Percentiles rank a stretch among this genome's conserved stretches.
Conservation (phyloP, 2,797 vertebrate genomes). For the Acanthopagrus latus region DNA sequence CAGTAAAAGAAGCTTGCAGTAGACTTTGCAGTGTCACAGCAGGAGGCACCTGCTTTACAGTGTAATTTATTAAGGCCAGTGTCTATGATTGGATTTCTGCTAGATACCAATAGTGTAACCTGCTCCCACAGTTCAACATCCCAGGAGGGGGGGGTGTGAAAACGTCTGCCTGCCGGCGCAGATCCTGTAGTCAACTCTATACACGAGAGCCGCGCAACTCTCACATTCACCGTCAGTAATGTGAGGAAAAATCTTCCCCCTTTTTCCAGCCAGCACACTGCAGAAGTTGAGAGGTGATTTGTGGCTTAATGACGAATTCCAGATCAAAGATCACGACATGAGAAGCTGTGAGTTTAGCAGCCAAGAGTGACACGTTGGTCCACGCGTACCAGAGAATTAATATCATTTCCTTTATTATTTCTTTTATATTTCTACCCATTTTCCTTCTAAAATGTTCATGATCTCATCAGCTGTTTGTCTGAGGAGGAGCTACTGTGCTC, state of each 20-base stretch:
- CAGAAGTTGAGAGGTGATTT: background rate
- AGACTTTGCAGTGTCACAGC: slow-evolving; percentile 38
- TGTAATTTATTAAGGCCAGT: slow-evolving; percentile 75
- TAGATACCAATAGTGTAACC: slow-evolving; percentile 82
- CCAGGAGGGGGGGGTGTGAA: slow-evolving; percentile 60
- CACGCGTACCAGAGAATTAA: background rate
- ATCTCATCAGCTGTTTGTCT: background rate
- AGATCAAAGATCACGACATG: background rate
- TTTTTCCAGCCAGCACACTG: background rate
- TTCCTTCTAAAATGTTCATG: background rate
- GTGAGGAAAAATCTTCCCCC: background rate
- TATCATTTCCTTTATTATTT: background rate
- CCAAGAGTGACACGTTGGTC: slow-evolving; percentile 29
- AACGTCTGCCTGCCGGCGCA: slow-evolving; percentile 51
- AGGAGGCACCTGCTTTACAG: slow-evolving; percentile 75
- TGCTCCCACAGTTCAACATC: slow-evolving; percentile 74
- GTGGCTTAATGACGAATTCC: background rate
- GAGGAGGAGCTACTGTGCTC: background rate
- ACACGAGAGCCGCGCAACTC: slow-evolving; percentile 34
- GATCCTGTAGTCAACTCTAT: slow-evolving; percentile 40
- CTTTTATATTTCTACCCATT: background rate
- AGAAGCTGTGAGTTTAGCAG: slow-evolving; percentile 17
- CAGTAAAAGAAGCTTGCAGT: background rate
- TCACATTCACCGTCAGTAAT: slow-evolving; percentile 13
- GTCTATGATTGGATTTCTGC: slow-evolving; percentile 80